These are phyloP conservation scores for Halyomorpha halys DNA, from an alignment of 1,140 invertebrate species.

Conservation along the genomic window DNA sequence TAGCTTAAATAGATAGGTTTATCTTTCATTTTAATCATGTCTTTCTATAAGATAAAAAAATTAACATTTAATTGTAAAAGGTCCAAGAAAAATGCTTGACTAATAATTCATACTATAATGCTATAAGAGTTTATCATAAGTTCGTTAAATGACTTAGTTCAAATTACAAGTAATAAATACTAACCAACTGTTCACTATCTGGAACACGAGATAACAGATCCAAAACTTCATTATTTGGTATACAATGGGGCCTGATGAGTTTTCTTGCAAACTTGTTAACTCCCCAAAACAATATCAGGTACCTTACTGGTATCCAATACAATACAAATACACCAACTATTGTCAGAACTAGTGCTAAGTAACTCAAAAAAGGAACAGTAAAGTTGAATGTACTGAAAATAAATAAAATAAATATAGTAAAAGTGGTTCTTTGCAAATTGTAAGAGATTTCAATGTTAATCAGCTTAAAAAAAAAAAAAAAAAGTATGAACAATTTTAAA, in stretches of 20 bases:
- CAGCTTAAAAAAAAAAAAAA: neutral
- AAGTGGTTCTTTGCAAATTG: neutral
- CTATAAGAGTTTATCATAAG: slow-evolving; percentile 9
- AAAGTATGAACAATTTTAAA: neutral
- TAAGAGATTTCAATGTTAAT: neutral
- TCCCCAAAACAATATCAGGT: slow-evolving; percentile 91
- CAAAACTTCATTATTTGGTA: slow-evolving; percentile 94
- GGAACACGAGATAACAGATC: slow-evolving; percentile 93
- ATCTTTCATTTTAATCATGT: slow-evolving; percentile 12
- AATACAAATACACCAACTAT: slow-evolving; percentile 62
- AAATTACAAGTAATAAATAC: slow-evolving; percentile 32
- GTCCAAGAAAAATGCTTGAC: too few relatives aligned
- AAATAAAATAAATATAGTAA: slow-evolving; percentile 22
- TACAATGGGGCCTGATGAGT: slow-evolving; percentile 81
- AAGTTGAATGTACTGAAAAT: slow-evolving; percentile 85
- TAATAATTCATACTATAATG: too few relatives aligned
- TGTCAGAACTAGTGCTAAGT: slow-evolving; percentile 72
- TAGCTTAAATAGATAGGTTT: slow-evolving; percentile 33
- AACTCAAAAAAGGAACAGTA: slow-evolving; percentile 91
- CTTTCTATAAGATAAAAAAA: slow-evolving; percentile 2
- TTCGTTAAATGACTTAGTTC: neutral
- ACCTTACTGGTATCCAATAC: slow-evolving; percentile 83
- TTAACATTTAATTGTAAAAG: too few relatives aligned
- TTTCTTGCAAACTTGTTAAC: slow-evolving; percentile 95
- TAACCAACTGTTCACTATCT: slow-evolving; percentile 84